A percentile compares a stretch with the other conserved stretches of the same genome.
phyloP scores from a whole-genome alignment of 2,113 vertebrate genomes.

The Chaenogobius annularis region DNA sequence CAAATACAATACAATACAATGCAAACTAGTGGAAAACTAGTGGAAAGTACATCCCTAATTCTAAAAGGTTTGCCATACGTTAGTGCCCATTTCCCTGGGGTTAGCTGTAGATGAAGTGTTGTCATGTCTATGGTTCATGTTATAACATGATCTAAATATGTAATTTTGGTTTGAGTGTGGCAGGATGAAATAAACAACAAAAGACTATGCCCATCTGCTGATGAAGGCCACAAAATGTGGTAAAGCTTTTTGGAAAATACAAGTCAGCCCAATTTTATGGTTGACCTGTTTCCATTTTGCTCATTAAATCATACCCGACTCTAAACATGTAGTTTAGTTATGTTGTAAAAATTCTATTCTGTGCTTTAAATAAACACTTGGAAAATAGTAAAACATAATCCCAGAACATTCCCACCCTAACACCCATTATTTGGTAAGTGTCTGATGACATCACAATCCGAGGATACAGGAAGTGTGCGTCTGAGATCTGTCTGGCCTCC shows the following conservation, averaged over 20 bases:
- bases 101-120: slow-evolving; percentile 11
- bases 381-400: neutral
- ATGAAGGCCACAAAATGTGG: slow-evolving; percentile 13
- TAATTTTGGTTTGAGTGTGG: slow-evolving; percentile 9
- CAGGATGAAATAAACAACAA: slow-evolving; percentile 13
- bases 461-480: slow-evolving; percentile 35
- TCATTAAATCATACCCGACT: slow-evolving; percentile 4
- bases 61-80: neutral
- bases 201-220: slow-evolving; percentile 13
- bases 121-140: slow-evolving; percentile 7
- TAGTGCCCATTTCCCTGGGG: neutral
- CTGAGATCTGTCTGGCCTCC: slow-evolving; percentile 44
- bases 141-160: slow-evolving; percentile 11
- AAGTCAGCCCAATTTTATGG: slow-evolving; percentile 13
- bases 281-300: slow-evolving; percentile 13
- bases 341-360: slow-evolving; percentile 1
- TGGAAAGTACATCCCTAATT: neutral
- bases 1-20: too few relatives aligned
- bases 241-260: slow-evolving; percentile 12
- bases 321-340: slow-evolving; percentile 9
- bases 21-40: neutral
- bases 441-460: slow-evolving; percentile 34
- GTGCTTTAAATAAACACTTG: slow-evolving; percentile 4
- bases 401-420: slow-evolving; percentile 1
- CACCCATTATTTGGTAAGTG: slow-evolving; percentile 12